Evolutionary conservation across 2,113 vertebrate genomes (phyloP).

Genomic region (Zosterops borbonicus): DNA sequence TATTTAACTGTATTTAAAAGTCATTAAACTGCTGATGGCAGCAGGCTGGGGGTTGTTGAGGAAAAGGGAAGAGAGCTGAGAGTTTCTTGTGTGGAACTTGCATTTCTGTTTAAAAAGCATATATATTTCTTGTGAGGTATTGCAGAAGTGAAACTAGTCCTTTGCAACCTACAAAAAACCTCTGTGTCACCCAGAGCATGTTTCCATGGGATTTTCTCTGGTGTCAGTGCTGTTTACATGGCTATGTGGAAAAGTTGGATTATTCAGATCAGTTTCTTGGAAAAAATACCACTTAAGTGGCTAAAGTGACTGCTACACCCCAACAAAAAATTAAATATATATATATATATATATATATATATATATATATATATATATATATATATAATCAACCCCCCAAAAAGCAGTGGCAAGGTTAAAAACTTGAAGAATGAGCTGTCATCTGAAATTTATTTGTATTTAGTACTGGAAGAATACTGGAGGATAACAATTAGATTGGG

Average conservation of each 20-base stretch:
- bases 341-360: no score
- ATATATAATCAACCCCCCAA: no score
- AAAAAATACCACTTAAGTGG: rapidly evolving
- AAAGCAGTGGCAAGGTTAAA: background rate
- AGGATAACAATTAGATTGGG: background rate
- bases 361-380: no score
- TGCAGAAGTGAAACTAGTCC: background rate
- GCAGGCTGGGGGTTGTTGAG: rapidly evolving
- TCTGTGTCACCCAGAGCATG: rapidly evolving
- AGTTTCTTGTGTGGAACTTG: no score
- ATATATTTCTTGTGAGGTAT: rapidly evolving
- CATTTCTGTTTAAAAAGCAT: background rate
- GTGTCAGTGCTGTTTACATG: rapidly evolving
- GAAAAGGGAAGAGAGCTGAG: rapidly evolving
- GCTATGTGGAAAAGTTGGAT: background rate
- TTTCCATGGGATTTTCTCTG: background rate
- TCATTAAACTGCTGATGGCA: background rate
- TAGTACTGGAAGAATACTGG: background rate
- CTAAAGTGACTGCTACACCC: background rate
- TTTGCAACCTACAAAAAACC: background rate
- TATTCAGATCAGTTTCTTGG: background rate
- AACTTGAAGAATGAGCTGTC: background rate
- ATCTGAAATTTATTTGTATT: background rate
- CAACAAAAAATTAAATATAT: no score
- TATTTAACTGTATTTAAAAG: no score